Conservation (phyloP, 1,140 invertebrate genomes). For the Solenopsis fugax region DNA sequence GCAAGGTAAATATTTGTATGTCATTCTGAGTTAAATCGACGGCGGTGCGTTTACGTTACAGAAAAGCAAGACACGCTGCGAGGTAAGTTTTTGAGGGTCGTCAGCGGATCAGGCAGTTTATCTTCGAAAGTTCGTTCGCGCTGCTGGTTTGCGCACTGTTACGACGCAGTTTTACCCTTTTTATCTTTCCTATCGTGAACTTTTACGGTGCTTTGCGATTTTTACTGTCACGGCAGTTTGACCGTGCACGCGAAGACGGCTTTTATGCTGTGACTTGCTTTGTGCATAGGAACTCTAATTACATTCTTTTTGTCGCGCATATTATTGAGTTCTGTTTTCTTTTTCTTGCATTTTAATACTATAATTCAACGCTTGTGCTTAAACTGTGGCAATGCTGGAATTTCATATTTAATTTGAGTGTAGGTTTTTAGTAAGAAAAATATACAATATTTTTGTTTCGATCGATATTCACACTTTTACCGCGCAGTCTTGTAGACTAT, state of each 20-base stretch:
- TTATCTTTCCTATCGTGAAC: conserved; percentile 50
- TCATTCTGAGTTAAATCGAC: conserved; percentile 31
- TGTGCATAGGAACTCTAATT: background rate
- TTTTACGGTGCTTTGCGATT: conserved; percentile 48
- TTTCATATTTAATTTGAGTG: background rate
- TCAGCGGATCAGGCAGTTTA: conserved; percentile 54
- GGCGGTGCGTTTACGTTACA: conserved; percentile 12
- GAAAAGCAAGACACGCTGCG: conserved; percentile 37
- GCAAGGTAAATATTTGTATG: conserved; percentile 25
- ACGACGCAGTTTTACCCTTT: conserved; percentile 45
- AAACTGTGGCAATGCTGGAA: background rate
- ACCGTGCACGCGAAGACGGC: conserved; percentile 1
- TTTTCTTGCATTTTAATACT: background rate
- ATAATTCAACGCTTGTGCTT: background rate
- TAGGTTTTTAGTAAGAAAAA: background rate
- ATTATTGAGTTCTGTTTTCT: background rate
- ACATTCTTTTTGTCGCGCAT: background rate
- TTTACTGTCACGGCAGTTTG: conserved; percentile 41
- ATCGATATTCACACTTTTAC: background rate
- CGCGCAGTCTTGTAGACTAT: background rate
- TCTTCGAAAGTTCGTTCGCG: conserved; percentile 48
- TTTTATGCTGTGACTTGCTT: background rate
- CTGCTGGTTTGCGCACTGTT: conserved; percentile 44
- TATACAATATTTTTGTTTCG: background rate
- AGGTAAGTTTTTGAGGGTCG: conserved; percentile 55